These are phyloP conservation scores for Aphyosemion australe DNA, from an alignment of 2,113 vertebrate species.

Conservation along the genomic window DNA sequence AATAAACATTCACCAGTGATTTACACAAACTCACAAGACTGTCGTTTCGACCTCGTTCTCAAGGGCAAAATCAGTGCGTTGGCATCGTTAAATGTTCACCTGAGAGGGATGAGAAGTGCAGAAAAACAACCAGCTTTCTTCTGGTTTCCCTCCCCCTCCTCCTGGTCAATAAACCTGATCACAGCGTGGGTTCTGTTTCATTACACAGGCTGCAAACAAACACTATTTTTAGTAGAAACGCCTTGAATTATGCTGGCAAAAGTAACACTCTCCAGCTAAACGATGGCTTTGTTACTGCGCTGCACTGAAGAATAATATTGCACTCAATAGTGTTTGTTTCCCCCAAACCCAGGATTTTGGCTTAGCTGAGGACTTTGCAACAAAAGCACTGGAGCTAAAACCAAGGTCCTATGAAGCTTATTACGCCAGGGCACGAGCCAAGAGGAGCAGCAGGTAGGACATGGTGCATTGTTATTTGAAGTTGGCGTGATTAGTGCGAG, in stretches of 20 bases:
- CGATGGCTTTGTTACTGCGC: not conserved
- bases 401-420: conserved; percentile 95
- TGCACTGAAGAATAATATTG: not conserved
- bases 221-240: conserved; percentile 10
- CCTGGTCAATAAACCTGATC: conserved; percentile 46
- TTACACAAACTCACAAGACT: conserved; percentile 49
- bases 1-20: conserved; percentile 69
- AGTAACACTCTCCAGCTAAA: not conserved
- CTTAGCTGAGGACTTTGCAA: conserved; percentile 97
- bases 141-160: not conserved
- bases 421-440: conserved; percentile 95
- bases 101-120: conserved; percentile 45
- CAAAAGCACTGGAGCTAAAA: conserved; percentile 95
- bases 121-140: conserved; percentile 27
- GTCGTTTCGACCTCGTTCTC: conserved; percentile 47
- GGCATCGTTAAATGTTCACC: conserved; percentile 60
- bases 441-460: conserved; percentile 95
- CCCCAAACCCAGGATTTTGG: conserved; percentile 88
- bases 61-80: conserved; percentile 58
- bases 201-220: conserved; percentile 8
- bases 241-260: conserved; percentile 14
- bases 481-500: conserved; percentile 4
- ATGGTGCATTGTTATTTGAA: conserved; percentile 5
- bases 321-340: conserved; percentile 3
- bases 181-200: conserved; percentile 13